Base-by-base conservation (phyloP, 1,140 invertebrate genomes). In the Drosophila punjabiensis region DNA sequence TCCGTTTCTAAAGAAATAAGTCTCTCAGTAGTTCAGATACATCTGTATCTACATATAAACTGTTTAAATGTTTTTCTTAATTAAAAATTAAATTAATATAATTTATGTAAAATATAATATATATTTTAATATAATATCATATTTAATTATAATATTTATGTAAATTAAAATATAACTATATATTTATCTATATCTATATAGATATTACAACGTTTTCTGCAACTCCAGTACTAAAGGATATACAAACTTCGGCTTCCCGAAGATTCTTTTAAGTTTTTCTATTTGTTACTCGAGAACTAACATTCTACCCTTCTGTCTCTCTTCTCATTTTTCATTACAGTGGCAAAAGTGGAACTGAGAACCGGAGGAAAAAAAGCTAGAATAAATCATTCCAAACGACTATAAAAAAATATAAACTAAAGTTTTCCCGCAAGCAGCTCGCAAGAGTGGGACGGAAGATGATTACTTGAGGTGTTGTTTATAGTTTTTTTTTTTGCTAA, bases 331-430 rank as follows among this genome's bases (percentile, higher is more conserved):
- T 50, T 79, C 70, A 67, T 88, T 88, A 62, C 71, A 89, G 84
- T 81, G 77, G 48, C 81, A 48, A 64, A 60, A 37, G 58, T 66
- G 45, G 32, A 9, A 47, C 16, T 28, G 18, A 55, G 35, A 56
- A 43, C 52, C 16, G 33, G 53, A 14, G 33, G 33, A 63, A 18
- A 77, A n/a, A 64, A 32, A 62, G n/a, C 20, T 55, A 59, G 50
- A 50, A 48, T 80, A 83, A 68, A 74, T 39, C 83, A 87, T 87
- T 87, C 83, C 83, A 87, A 75, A 55, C 67, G 65, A 63, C 64
- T 30, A 60, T 50, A 69, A 43, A n/a, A n/a, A 63, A 79, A 56
- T 7, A 60, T 58, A 43, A 61, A 55, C 16, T 68, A 16, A 43
- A 66, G 48, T 45, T 52, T 64, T 53, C 13, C n/a, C 41, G 50